These are phyloP conservation scores for Meloidogyne exigua DNA, from an alignment of 1,140 invertebrate genomes.

Conservation along the genomic window DNA sequence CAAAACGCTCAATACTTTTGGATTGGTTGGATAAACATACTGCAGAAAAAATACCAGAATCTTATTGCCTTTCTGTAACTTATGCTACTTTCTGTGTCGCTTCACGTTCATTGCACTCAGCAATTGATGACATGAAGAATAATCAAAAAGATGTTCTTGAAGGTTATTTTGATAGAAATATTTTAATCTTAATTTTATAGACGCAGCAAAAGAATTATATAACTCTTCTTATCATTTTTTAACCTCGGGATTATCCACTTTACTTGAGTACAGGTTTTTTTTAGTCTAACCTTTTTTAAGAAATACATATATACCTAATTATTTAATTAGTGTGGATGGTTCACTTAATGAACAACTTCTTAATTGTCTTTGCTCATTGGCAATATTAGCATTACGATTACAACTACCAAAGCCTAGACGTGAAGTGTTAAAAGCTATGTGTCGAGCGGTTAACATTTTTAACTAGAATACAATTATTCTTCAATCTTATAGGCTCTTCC, in stretches of 20 bases:
- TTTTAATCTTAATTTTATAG: slow-evolving; percentile 61
- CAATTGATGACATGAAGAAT: slow-evolving; percentile 43
- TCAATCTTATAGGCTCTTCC: slow-evolving; percentile 87
- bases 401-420: slow-evolving; percentile 77
- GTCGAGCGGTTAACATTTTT: slow-evolving; percentile 71
- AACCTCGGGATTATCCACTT: slow-evolving; percentile 81
- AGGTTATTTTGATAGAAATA: neutral
- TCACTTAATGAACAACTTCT: slow-evolving; percentile 81
- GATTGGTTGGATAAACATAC: slow-evolving; percentile 92
- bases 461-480: slow-evolving; percentile 82
- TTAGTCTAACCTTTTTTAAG: too few species aligned
- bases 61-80: slow-evolving; percentile 89
- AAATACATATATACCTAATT: slow-evolving; percentile 18
- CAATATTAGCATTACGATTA: slow-evolving; percentile 76
- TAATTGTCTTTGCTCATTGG: slow-evolving; percentile 83
- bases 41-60: slow-evolving; percentile 84
- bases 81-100: slow-evolving; percentile 87
- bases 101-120: slow-evolving; percentile 63
- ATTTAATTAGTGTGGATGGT: slow-evolving; percentile 78
- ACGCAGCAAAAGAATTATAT: slow-evolving; percentile 73
- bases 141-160: slow-evolving; percentile 8
- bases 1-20: slow-evolving; percentile 65
- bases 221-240: slow-evolving; percentile 93
- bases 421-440: slow-evolving; percentile 87
- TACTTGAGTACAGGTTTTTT: slow-evolving; percentile 83